Evolutionary conservation across 37 sponge, comb jelly and placozoan genomes (phyloP).

Genomic region (Aphrocallistes beatrix): DNA sequence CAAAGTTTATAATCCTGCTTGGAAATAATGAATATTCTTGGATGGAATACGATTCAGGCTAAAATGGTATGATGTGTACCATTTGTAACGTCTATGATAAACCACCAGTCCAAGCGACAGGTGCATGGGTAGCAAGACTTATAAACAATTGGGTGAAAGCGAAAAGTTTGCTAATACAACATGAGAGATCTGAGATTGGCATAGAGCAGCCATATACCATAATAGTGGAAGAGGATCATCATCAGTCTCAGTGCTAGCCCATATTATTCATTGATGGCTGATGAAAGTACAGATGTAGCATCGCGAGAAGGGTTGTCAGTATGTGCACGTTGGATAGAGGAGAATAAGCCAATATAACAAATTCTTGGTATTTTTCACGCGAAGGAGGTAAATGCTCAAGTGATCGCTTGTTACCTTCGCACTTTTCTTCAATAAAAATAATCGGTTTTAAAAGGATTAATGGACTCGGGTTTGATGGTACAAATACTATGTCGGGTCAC

Average conservation of each 20-base stretch:
- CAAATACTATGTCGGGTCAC: conserved; percentile 25
- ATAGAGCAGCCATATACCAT: conserved; percentile 22
- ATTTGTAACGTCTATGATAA: neutral
- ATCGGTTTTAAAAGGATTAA: conserved; percentile 17
- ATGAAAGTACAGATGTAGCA: conserved; percentile 32
- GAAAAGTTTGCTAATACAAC: neutral
- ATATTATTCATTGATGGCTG: conserved; percentile 29
- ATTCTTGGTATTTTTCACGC: conserved; percentile 20
- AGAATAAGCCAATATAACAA: conserved; percentile 1
- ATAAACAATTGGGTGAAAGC: conserved; percentile 17
- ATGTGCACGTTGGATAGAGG: conserved; percentile 24
- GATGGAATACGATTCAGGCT: conserved; percentile 13
- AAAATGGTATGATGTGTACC: neutral
- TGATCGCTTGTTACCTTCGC: neutral
- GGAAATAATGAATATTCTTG: too few species aligned
- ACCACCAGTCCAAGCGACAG: conserved; percentile 6
- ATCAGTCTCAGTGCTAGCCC: neutral
- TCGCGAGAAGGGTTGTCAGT: conserved; percentile 24
- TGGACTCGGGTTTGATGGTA: conserved; percentile 30
- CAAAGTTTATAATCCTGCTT: too few species aligned
- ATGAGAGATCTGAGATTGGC: conserved; percentile 25
- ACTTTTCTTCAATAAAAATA: neutral
- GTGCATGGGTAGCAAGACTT: conserved; percentile 13
- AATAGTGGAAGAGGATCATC: neutral
- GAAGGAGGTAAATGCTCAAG: neutral